Conservation (phyloP, 2,113 vertebrate genomes). For the Melanocharis versteri region DNA sequence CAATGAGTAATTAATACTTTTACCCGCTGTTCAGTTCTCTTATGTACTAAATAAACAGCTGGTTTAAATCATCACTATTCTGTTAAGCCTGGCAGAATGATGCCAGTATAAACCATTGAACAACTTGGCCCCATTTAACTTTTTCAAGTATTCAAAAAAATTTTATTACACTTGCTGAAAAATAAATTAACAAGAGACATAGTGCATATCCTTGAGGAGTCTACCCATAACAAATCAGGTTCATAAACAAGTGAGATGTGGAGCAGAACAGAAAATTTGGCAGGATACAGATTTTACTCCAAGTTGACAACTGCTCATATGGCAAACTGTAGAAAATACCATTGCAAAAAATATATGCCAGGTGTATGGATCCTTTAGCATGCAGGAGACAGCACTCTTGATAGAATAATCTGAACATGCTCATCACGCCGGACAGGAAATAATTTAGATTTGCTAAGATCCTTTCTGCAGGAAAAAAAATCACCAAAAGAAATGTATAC, state of each 20-base stretch:
- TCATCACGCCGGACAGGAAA: background rate
- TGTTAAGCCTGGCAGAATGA: background rate
- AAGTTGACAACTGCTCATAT: background rate
- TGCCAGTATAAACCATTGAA: background rate
- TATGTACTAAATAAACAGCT: background rate
- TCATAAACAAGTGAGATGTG: background rate
- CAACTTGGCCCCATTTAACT: background rate
- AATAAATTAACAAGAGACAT: background rate
- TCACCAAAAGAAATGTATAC: background rate
- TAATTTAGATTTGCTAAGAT: background rate
- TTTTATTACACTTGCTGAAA: background rate
- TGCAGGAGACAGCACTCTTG: background rate
- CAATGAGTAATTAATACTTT: background rate
- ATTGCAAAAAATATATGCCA: background rate
- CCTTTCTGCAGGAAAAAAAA: background rate
- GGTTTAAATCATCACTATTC: background rate
- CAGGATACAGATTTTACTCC: background rate
- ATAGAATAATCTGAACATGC: background rate
- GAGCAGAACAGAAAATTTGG: background rate
- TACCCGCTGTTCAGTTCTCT: background rate
- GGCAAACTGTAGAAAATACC: background rate
- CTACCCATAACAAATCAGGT: background rate
- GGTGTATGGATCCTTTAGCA: background rate
- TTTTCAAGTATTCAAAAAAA: background rate
- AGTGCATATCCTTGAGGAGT: background rate